phyloP scores from a whole-genome alignment of 2,797 vertebrate species.

The Petrocephalus sullivani region DNA sequence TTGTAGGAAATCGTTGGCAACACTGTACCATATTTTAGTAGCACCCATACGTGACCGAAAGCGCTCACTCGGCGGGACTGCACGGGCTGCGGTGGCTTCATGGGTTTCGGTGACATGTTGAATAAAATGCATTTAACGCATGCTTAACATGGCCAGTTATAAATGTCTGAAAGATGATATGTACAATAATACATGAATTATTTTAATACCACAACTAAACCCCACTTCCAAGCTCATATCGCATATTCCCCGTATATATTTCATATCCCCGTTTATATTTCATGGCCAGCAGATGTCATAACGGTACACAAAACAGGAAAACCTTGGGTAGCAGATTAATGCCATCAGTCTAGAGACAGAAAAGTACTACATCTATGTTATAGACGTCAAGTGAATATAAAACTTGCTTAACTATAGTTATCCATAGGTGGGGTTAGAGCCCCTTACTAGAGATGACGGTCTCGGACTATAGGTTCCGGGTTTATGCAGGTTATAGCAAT shows the following conservation, averaged over 20 bases:
- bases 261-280: neutral
- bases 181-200: neutral
- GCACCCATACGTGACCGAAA: too few species aligned
- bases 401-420: neutral
- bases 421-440: neutral
- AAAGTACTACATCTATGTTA: neutral
- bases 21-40: too few species aligned
- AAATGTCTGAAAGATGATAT: neutral
- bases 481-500: neutral
- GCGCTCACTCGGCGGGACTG: neutral
- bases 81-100: neutral
- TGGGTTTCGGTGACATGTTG: neutral
- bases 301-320: neutral
- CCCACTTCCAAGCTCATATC: neutral
- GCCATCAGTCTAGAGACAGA: neutral
- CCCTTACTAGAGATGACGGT: neutral
- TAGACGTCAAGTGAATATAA: neutral
- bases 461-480: neutral
- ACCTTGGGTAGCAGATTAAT: neutral
- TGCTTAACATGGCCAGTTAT: neutral
- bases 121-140: neutral
- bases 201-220: neutral
- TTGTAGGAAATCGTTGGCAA: too few species aligned
- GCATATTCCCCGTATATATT: neutral
- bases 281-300: neutral